phyloP scores from a whole-genome alignment of 2,797 vertebrate genomes.

The Synaphobranchus kaupii region DNA sequence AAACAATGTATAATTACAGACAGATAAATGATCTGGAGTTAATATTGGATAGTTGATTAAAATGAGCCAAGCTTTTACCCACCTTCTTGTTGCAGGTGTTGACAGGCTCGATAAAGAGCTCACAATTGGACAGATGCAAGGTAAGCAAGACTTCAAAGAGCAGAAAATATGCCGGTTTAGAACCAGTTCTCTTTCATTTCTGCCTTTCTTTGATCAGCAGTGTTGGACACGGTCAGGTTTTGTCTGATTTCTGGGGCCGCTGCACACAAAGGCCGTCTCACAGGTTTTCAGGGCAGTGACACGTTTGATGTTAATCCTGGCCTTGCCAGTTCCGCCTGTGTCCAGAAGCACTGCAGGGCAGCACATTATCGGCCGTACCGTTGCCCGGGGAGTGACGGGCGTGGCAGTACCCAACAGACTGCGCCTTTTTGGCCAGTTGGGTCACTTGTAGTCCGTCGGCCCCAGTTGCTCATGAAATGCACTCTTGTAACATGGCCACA shows the following conservation, averaged over 20 bases:
- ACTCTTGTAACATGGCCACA: neutral
- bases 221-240: neutral
- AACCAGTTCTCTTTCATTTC: neutral
- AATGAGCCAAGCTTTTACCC: neutral
- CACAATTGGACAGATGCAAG: conserved; percentile 99
- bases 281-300: neutral
- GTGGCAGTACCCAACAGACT: neutral
- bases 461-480: neutral
- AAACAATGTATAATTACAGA: neutral
- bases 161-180: neutral
- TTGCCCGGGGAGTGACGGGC: neutral
- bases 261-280: neutral
- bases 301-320: neutral
- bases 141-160: conserved; percentile 63
- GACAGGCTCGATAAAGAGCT: conserved; percentile 98
- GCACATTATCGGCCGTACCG: neutral
- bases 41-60: neutral
- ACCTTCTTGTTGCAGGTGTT: conserved; percentile 76
- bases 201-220: neutral
- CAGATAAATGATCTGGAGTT: neutral
- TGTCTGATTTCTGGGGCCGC: neutral
- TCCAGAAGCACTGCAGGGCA: neutral
- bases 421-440: neutral
- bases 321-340: neutral
- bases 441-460: neutral